Evolutionary conservation across 1,140 invertebrate genomes (phyloP), one percentile per base, ranked within the genome.

Genomic region (Papilio dardanus): DNA sequence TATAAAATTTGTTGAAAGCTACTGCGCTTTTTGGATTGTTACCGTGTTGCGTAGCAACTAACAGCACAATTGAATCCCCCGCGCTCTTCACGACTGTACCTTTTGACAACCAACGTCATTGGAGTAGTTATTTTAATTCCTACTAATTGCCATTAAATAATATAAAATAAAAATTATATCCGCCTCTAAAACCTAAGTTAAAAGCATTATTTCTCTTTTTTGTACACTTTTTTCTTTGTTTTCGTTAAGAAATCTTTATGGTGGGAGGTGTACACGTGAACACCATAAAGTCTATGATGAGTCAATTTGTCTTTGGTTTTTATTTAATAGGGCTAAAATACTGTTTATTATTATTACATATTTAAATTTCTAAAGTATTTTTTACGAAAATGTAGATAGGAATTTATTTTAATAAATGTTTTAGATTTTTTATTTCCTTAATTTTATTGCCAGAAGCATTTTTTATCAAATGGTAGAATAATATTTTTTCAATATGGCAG

Each of bases 21-120:
- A 86, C 82, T 88, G 84, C 85, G 77, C 81, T 68, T 83, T 79
- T 81, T 77, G 79, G 78, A 88, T 88, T 88, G 82, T 86, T 87
- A 84, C 77, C 76, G 75, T 77, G 91, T 92, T 91, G 91, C 91
- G 80, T 80, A 77, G 89, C 88, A 89, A 92, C 91, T 79, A 76
- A 88, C 88, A 88, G 90, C 91, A 76, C 71, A 86, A 82, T 91
- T 86, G 78, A 89, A 91, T 85, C 77, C 80, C 88, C 83, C 89
- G 88, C 88, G 84, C 80, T 37, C 37, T 40, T 19, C 8, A 40
- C 67, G 4, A 21, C 1, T 68, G 19, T 21, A 24, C 10, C 21
- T 62, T 62, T 28, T 30, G 50, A 58, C 21, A 24, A 46, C 16
- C n/a, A 30, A 62, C 54, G 28, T 28, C 12, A 62, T 30, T 28